Evolutionary conservation across 2,113 vertebrate genomes (phyloP).

Genomic region (Calonectris borealis): DNA sequence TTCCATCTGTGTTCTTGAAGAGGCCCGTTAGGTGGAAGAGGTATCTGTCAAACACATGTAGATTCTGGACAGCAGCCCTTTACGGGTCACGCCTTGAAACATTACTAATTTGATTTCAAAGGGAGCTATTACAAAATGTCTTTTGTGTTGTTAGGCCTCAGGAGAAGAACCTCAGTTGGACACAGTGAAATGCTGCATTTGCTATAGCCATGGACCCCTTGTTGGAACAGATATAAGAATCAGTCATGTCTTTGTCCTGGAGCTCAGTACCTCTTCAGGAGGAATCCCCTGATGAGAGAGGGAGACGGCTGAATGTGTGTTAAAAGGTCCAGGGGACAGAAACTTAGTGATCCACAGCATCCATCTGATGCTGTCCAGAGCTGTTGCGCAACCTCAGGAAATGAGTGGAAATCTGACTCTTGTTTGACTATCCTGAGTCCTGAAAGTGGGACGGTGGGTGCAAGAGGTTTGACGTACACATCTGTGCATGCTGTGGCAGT

Average conservation of each 20-base stretch:
- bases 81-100: constrained; percentile 63
- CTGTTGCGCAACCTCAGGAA: constrained; percentile 37
- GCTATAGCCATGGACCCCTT: neutral
- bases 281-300: constrained; percentile 38
- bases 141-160: constrained; percentile 59
- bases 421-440: neutral
- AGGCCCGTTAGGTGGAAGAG: constrained; percentile 30
- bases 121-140: constrained; percentile 54
- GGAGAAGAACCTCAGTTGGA: constrained; percentile 45
- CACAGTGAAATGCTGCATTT: constrained; percentile 23
- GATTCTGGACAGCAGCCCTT: constrained; percentile 48
- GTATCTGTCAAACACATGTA: constrained; percentile 64
- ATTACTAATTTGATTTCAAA: constrained; percentile 68
- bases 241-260: constrained; percentile 47
- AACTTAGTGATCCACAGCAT: constrained; percentile 64
- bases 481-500: constrained; percentile 22
- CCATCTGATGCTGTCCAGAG: constrained; percentile 10
- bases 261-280: neutral
- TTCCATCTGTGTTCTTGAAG: constrained; percentile 59
- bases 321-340: constrained; percentile 43
- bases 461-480: neutral
- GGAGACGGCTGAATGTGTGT: neutral
- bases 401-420: constrained; percentile 48
- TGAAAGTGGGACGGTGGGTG: neutral
- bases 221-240: constrained; percentile 34